These are phyloP conservation scores for Sipha maydis DNA, from an alignment of 2,888 invertebrate species.

Conservation along the genomic window DNA sequence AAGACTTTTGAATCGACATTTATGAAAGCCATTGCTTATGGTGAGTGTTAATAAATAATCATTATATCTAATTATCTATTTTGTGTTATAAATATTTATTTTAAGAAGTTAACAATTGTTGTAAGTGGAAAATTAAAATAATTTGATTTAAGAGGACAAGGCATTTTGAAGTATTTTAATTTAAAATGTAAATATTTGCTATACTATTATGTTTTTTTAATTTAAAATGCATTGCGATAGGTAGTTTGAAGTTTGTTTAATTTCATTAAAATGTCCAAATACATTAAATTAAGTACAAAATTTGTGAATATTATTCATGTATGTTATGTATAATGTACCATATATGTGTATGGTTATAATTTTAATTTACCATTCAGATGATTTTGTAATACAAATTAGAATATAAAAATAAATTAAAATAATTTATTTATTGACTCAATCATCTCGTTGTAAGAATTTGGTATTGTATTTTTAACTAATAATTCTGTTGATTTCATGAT, in stretches of 20 bases:
- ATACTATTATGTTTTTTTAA: background rate
- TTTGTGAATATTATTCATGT: background rate
- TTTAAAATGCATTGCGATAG: background rate
- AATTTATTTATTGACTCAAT: background rate
- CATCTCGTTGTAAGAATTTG: background rate
- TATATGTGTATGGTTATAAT: background rate
- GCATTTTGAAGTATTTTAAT: background rate
- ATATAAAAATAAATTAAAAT: background rate
- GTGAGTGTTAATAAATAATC: conserved; percentile 18
- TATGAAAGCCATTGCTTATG: conserved; percentile 52
- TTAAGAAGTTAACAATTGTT: background rate
- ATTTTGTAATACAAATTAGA: background rate
- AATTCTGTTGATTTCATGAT: background rate
- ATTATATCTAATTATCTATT: background rate
- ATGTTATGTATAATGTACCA: background rate
- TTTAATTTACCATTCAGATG: background rate
- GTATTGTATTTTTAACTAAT: background rate
- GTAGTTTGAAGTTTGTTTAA: background rate
- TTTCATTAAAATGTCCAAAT: background rate
- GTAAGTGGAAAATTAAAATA: background rate
- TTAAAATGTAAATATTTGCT: background rate
- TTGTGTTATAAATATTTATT: background rate
- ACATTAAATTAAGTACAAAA: background rate
- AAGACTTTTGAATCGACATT: conserved; percentile 47
- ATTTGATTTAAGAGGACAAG: background rate